phyloP scores from a whole-genome alignment of 2,888 invertebrate genomes.

The Chymomyza procnemis region DNA sequence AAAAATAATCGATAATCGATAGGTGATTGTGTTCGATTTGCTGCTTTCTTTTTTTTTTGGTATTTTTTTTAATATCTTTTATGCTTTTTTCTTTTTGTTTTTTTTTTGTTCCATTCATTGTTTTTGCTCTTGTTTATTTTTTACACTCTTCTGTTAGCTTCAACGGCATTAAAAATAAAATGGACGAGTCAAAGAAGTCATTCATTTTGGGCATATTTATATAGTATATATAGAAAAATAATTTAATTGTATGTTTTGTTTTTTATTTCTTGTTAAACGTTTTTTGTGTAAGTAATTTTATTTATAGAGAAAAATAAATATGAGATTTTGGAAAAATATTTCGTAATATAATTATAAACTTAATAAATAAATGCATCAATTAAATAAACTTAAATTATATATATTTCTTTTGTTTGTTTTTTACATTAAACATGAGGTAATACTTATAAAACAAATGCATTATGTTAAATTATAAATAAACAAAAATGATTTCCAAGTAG shows the following conservation, averaged over 20 bases:
- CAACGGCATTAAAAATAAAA: conserved; percentile 76
- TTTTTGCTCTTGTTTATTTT: conserved; percentile 43
- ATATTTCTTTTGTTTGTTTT: not conserved
- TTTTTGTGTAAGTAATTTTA: conserved; percentile 20
- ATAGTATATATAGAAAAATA: conserved; percentile 35
- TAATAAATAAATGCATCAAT: conserved; percentile 1
- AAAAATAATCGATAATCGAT: not conserved
- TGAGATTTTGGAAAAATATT: conserved; percentile 16
- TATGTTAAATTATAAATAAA: conserved; percentile 17
- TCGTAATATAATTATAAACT: not conserved
- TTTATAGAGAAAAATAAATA: conserved; percentile 22
- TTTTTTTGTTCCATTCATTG: conserved; percentile 32
- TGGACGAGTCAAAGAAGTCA: conserved; percentile 79
- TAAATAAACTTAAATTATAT: not conserved
- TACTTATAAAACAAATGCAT: conserved; percentile 27
- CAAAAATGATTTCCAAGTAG: not conserved
- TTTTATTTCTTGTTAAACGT: conserved; percentile 15
- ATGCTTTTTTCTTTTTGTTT: conserved; percentile 34
- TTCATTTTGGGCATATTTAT: conserved; percentile 59
- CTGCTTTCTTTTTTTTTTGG: conserved; percentile 45
- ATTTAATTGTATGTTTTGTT: conserved; percentile 40
- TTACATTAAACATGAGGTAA: not conserved
- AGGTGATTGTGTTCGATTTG: conserved; percentile 44
- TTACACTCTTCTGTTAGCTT: conserved; percentile 74
- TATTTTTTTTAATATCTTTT: conserved; percentile 27